Evolutionary conservation across 2,113 vertebrate genomes (phyloP).

Genomic region (Eudyptes chrysolophus): DNA sequence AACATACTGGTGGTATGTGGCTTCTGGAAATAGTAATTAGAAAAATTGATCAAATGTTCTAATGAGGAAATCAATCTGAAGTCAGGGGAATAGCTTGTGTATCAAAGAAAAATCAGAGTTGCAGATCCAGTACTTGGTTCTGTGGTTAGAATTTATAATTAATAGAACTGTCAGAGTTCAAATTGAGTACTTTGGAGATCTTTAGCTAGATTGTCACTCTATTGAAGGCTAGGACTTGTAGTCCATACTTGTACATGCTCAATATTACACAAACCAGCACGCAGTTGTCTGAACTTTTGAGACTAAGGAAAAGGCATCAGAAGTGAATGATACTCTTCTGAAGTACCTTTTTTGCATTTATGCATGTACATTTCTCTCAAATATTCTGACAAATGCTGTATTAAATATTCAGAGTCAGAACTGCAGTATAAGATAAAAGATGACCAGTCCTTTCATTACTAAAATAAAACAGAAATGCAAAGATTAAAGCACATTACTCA

Average conservation of each 20-base stretch:
- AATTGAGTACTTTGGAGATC: not conserved
- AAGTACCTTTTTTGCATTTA: conserved; percentile 22
- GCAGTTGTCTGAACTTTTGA: not conserved
- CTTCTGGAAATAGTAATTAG: not conserved
- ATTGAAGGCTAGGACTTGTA: not conserved
- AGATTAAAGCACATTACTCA: not conserved
- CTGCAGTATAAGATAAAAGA: not conserved
- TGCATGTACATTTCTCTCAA: not conserved
- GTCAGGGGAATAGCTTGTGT: not conserved
- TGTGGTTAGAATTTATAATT: not conserved
- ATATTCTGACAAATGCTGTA: conserved; percentile 18
- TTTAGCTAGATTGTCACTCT: not conserved
- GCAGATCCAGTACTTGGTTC: not conserved
- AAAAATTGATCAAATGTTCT: not conserved
- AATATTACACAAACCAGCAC: not conserved
- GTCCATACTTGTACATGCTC: not conserved
- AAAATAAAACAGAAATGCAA: conserved; percentile 12
- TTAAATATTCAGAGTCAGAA: conserved; percentile 27
- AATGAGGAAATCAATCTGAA: conserved; percentile 4
- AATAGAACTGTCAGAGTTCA: not conserved
- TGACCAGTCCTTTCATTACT: not conserved
- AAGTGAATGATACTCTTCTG: not conserved
- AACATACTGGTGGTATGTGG: not conserved
- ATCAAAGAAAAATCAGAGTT: not conserved
- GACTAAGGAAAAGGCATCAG: not conserved